Percentiles rank a stretch among this genome's conserved stretches.
phyloP scores from a whole-genome alignment of 2,113 vertebrate genomes.

The Ammodramus savannarum region DNA sequence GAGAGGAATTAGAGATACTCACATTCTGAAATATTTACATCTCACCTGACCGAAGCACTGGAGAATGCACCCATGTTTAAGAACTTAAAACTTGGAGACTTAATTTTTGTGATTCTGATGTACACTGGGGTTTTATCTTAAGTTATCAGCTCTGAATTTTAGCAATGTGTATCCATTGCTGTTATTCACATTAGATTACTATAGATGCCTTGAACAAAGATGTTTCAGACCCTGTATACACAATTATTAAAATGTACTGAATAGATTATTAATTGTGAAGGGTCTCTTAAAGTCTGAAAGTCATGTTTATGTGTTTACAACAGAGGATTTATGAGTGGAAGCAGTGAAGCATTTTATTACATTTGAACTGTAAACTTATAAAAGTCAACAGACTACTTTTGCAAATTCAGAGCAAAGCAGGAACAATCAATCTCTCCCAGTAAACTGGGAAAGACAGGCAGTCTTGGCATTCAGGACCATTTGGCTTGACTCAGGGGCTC shows the following conservation, averaged over 20 bases:
- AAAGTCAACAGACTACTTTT: background rate
- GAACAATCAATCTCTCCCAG: background rate
- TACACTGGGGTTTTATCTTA: background rate
- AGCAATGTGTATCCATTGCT: background rate
- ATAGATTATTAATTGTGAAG: background rate
- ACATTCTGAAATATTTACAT: background rate
- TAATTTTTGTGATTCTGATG: background rate
- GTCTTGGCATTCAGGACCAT: slow-evolving; percentile 34
- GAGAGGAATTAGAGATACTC: background rate
- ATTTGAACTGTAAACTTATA: background rate
- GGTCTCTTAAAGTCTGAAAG: background rate
- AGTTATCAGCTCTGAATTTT: background rate
- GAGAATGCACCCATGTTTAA: background rate
- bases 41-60: background rate
- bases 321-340: background rate
- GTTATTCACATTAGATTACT: background rate
- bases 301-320: background rate
- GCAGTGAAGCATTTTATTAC: background rate
- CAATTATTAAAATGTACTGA: background rate
- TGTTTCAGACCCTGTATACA: background rate
- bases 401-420: background rate
- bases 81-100: background rate
- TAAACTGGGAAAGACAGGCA: slow-evolving; percentile 24
- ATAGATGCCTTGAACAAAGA: background rate
- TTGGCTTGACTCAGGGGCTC: slow-evolving; percentile 44